Evolutionary conservation across 2,797 vertebrate species (phyloP).

Genomic region (Psittacula derbiana): DNA sequence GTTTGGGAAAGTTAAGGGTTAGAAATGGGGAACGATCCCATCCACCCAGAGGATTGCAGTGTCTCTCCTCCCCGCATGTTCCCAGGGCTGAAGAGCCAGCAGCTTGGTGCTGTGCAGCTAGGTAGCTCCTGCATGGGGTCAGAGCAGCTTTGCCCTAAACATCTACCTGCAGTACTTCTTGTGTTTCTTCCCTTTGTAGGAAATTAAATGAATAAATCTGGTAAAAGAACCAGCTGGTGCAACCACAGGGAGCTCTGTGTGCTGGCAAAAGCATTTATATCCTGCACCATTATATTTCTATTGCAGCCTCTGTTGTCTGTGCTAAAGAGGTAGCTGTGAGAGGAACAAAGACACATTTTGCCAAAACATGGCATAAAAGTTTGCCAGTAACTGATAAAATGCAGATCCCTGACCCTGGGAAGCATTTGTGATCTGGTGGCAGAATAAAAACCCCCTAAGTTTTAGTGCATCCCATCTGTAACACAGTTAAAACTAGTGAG

Average conservation of each 20-base stretch:
- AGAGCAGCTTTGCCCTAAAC: not conserved
- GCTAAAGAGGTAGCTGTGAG: not conserved
- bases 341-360: not conserved
- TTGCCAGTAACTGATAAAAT: not conserved
- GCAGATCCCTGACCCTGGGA: not conserved
- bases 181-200: not conserved
- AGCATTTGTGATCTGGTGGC: not conserved
- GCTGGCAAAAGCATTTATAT: not conserved
- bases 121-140: not conserved
- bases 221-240: not conserved
- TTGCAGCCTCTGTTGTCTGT: not conserved
- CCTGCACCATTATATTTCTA: not conserved
- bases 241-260: not conserved
- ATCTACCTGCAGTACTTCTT: not conserved
- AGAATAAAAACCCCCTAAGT: not conserved
- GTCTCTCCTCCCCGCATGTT: not conserved
- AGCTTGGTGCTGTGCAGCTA: not conserved
- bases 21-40: fast-evolving
- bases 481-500: not conserved
- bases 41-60: not conserved
- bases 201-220: not conserved
- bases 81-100: not conserved
- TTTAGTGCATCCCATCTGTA: not conserved
- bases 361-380: not conserved
- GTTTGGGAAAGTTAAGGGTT: not conserved